Evolutionary conservation across 2,888 invertebrate genomes (phyloP).

Genomic region (Xanthia icteritia): DNA sequence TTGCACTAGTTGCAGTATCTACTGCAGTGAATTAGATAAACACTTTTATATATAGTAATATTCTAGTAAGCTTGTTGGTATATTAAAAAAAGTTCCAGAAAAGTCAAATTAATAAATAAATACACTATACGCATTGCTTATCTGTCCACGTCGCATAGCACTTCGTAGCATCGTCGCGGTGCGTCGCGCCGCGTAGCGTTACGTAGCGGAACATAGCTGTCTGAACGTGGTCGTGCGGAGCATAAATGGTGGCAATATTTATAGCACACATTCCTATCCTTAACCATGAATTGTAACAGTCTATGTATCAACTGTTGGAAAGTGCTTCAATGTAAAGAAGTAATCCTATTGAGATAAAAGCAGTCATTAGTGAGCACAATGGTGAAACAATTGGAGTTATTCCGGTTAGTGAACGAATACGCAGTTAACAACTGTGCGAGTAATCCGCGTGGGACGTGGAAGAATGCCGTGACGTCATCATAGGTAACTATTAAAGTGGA

Average conservation of each 20-base stretch:
- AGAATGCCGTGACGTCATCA: constrained; percentile 41
- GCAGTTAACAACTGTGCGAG: constrained; percentile 7
- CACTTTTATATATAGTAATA: too few relatives aligned
- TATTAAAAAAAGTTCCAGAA: neutral
- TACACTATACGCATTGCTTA: neutral
- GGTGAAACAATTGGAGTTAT: constrained; percentile 42
- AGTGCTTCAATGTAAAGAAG: constrained; percentile 29
- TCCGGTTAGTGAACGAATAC: constrained; percentile 31
- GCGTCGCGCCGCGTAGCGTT: constrained; percentile 30
- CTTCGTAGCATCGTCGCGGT: constrained; percentile 36
- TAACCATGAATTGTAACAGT: neutral
- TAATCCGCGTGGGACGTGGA: constrained; percentile 45
- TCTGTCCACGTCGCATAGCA: constrained; percentile 4
- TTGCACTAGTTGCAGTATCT: neutral
- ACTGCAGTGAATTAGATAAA: neutral
- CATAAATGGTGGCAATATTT: constrained; percentile 4
- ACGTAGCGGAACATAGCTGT: constrained; percentile 1
- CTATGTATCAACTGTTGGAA: neutral
- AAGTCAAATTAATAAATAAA: neutral
- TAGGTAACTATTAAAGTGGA: neutral
- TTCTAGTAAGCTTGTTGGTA: neutral
- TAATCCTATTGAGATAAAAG: constrained; percentile 35
- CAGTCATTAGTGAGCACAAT: constrained; percentile 44
- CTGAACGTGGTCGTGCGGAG: neutral
- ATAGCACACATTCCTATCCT: neutral